These are phyloP conservation scores for Eremophila alpestris DNA, from an alignment of 2,797 vertebrate genomes.

Conservation along the genomic window DNA sequence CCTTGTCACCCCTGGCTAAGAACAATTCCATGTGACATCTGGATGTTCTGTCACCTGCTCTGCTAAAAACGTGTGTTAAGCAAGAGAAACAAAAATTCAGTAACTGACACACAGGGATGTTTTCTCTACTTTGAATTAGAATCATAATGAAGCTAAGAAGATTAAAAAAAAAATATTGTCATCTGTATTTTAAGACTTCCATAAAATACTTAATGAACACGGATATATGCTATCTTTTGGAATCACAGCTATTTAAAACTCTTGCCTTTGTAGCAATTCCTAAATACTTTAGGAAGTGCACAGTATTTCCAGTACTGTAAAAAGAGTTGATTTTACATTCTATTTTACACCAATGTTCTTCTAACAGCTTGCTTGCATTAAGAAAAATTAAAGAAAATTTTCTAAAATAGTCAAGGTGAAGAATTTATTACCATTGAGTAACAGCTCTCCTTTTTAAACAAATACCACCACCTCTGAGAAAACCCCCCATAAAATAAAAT, in stretches of 20 bases:
- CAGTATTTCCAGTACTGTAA: neutral
- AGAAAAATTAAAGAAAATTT: neutral
- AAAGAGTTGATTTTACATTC: neutral
- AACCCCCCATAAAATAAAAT: fast-evolving
- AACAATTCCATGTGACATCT: neutral
- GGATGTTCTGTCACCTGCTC: neutral
- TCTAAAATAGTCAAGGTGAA: neutral
- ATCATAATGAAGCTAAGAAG: neutral
- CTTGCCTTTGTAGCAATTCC: neutral
- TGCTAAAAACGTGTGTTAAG: neutral
- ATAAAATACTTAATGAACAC: neutral
- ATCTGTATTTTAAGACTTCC: neutral
- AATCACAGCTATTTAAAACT: neutral
- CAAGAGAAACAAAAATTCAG: neutral
- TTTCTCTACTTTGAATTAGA: neutral
- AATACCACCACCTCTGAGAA: fast-evolving
- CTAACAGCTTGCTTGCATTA: neutral
- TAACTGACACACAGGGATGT: neutral
- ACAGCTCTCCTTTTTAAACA: neutral
- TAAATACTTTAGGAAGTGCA: neutral
- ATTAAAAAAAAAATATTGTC: neutral
- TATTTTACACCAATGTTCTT: neutral
- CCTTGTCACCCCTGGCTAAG: neutral
- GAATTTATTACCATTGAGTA: neutral
- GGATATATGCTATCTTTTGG: neutral